A percentile compares a stretch with the other conserved stretches of the same genome.
These are phyloP conservation scores for Coluber constrictor DNA, from an alignment of 2,797 vertebrate species.

Conservation along the genomic window DNA sequence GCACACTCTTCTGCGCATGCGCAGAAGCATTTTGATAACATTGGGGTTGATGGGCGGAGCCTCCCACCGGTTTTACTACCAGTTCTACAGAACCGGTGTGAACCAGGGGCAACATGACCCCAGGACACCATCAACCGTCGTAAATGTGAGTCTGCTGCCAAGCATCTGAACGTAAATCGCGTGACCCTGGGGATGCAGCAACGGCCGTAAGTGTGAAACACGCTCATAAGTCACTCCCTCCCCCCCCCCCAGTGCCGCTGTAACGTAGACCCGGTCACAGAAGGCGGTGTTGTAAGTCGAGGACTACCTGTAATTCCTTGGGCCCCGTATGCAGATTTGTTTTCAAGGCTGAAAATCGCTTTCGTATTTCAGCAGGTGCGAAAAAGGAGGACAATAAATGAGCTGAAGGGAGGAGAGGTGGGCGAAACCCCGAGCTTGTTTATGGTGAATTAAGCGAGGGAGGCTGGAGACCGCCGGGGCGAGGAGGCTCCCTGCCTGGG, in stretches of 20 bases:
- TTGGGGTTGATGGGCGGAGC: no score
- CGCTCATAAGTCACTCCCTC: background rate
- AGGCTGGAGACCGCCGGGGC: background rate
- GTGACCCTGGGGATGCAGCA: background rate
- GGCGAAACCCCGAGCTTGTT: background rate
- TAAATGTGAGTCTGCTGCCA: background rate
- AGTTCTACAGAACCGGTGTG: no score
- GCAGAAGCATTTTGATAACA: no score
- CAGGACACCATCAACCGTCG: background rate
- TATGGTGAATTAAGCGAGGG: background rate
- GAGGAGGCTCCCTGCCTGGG: background rate
- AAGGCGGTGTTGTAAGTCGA: background rate
- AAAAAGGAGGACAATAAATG: no score
- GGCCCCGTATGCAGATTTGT: accelerated
- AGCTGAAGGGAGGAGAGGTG: background rate
- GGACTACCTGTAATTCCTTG: background rate
- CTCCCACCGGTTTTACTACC: no score
- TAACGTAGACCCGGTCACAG: background rate
- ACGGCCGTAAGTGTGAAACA: background rate
- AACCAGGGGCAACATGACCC: no score
- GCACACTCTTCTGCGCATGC: no score
- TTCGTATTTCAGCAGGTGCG: background rate
- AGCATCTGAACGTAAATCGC: background rate
- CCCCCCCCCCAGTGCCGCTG: accelerated
- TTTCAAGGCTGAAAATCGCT: background rate